Evolutionary conservation across 2,888 invertebrate species (phyloP), one percentile per base, ranked within the genome.

Genomic region (Morpho helenor): DNA sequence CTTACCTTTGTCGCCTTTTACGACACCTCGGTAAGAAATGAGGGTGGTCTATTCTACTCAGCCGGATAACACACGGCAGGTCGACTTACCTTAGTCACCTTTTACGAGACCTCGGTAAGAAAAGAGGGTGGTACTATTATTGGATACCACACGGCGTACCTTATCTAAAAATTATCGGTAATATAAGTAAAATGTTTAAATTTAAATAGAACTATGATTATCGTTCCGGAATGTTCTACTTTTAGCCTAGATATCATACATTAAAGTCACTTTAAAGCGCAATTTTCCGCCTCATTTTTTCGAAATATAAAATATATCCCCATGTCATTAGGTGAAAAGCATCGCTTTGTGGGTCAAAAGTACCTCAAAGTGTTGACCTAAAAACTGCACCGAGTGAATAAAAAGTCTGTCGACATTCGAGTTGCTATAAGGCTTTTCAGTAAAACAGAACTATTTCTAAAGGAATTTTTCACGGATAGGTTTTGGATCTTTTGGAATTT

Each of bases 311-410:
- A 55, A 55, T 55, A 52, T 55, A 49, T 52, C 55, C 49, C 50
- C 57, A 52, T 49, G 60, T 60, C 56, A 61, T 61, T 64, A 64
- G 65, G 55, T 59, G 62, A 59, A 62, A 62, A 61, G 61, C 59
- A 62, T 66, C 60, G 53, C 60, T 66, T 65, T 64, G 57, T 66
- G 60, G 65, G 65, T 66, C 65, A 66, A 65, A 62, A 64, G 64
- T 61, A 59, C 60, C 61, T 60, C 59, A 60, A 62, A 58, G 62
- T 52, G 62, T 64, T 66, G 65, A 66, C 65, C 65, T 66, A 60
- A 64, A 66, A 66, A 62, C 62, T 65, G 49, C 46, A 52, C 52
- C 31, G 48, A 48, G 51, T 60, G 60, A 60, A 60, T 63, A 55
- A 56, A 57, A 51, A 59, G 49, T 58, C 60, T 52, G 57, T 57